phyloP scores from a whole-genome alignment of 2,113 vertebrate species.

The Ictalurus furcatus region DNA sequence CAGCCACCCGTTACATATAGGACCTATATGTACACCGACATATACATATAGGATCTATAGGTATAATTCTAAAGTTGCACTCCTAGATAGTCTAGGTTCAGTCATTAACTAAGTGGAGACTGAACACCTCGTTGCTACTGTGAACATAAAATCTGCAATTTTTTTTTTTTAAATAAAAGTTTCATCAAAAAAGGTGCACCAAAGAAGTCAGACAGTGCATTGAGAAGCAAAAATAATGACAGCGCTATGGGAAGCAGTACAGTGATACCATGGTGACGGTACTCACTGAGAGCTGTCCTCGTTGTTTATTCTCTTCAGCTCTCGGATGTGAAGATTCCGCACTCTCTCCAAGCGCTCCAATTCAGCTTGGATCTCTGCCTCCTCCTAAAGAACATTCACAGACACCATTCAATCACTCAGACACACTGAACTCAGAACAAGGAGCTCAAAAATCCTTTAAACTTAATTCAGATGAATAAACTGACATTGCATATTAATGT shows the following conservation, averaged over 20 bases:
- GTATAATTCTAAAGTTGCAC: background rate
- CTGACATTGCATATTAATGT: conserved; percentile 61
- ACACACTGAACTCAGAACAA: conserved; percentile 47
- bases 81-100: background rate
- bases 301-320: conserved; percentile 99
- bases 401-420: conserved; percentile 62
- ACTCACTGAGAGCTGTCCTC: conserved; percentile 99
- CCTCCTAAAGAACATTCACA: conserved; percentile 77
- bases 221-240: conserved; percentile 14
- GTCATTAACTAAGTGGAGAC: background rate
- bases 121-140: background rate
- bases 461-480: conserved; percentile 50
- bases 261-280: conserved; percentile 32
- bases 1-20: no score
- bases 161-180: background rate
- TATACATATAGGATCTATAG: no score
- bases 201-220: background rate
- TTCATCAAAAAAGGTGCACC: background rate
- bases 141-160: background rate
- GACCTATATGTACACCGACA: no score
- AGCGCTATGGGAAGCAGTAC: background rate
- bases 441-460: conserved; percentile 8
- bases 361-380: conserved; percentile 99
- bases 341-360: conserved; percentile 98
- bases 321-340: conserved; percentile 99